phyloP scores from a whole-genome alignment of 2,888 invertebrate genomes.

The Mythimna impura region DNA sequence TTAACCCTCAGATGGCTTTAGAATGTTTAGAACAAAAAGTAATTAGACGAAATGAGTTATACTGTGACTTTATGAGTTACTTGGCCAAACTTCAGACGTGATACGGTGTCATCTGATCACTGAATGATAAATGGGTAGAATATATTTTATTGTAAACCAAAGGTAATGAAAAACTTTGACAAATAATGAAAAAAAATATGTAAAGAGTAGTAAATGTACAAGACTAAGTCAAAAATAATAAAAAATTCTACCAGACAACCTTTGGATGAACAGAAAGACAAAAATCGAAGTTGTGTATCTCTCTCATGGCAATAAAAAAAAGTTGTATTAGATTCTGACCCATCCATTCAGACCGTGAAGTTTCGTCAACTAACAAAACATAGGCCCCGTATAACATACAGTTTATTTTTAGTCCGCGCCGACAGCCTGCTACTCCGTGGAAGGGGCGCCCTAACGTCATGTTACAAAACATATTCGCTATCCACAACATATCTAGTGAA shows the following conservation, averaged over 20 bases:
- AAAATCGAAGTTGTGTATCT: too few species aligned
- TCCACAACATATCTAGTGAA: slow-evolving; percentile 80
- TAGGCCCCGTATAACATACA: slow-evolving; percentile 27
- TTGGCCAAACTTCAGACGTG: slow-evolving; percentile 11
- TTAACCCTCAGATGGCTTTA: slow-evolving; percentile 3
- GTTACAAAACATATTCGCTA: slow-evolving; percentile 76
- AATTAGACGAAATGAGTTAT: slow-evolving; percentile 36
- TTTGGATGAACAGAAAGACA: too few species aligned
- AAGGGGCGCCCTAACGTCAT: slow-evolving; percentile 71
- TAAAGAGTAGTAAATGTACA: too few species aligned
- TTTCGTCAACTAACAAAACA: neutral
- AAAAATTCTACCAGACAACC: too few species aligned
- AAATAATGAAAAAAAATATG: too few species aligned
- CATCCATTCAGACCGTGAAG: neutral
- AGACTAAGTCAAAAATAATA: too few species aligned
- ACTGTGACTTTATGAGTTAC: neutral
- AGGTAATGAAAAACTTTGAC: too few species aligned
- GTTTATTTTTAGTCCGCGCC: slow-evolving; percentile 63
- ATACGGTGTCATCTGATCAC: neutral
- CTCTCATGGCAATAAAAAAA: neutral
- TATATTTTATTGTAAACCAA: too few species aligned
- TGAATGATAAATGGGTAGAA: too few species aligned
- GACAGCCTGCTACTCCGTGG: slow-evolving; percentile 58
- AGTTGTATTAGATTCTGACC: neutral
- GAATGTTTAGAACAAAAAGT: slow-evolving; percentile 37